Evolutionary conservation across 2,113 vertebrate genomes (phyloP), one percentile per base, ranked within the genome.

Genomic region (Passer montanus): DNA sequence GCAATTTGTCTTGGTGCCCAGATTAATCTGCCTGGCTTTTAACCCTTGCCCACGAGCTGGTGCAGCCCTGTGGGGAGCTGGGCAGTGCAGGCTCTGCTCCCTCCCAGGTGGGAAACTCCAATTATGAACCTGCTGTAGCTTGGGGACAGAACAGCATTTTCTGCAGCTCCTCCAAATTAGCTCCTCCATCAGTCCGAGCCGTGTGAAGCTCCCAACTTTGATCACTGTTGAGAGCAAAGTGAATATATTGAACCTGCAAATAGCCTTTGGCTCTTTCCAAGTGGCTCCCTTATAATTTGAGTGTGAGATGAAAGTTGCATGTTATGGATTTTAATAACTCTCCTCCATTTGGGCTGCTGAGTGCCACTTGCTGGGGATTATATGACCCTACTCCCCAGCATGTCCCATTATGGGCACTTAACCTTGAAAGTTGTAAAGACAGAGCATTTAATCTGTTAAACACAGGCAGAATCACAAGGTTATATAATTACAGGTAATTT

Each of bases 401-500:
- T 67, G 89, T 69, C 89, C 96, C 88, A 94, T 58, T 82, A 96
- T 63, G 66, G 95, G 95, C 93, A 89, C 94, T 95, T 97, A 95
- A 74, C 96, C 94, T 96, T 96, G 89, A 79, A 92, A 81, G 96
- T 94, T 95, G 88, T 96, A 96, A 96, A 92, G 94, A 88, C 30
- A 76, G 93, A 96, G 91, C 96, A 80, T 96, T 97, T 98, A 97
- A 98, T 98, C 97, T 97, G 95, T 97, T 96, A 96, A 97, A 95
- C 96, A 97, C 78, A 79, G 69, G 83, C 94, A 75, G 94, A 95
- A 93, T 94, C 91, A 72, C 84, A 94, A 97, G 96, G 96, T 96
- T 94, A 94, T 59, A 96, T 95, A 97, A 96, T 97, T 96, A 96
- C 88, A 96, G 93, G 96, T 87, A 93, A 97, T 95, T 95, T 92